Conservation (phyloP, 2,113 vertebrate species). For the Morone saxatilis region DNA sequence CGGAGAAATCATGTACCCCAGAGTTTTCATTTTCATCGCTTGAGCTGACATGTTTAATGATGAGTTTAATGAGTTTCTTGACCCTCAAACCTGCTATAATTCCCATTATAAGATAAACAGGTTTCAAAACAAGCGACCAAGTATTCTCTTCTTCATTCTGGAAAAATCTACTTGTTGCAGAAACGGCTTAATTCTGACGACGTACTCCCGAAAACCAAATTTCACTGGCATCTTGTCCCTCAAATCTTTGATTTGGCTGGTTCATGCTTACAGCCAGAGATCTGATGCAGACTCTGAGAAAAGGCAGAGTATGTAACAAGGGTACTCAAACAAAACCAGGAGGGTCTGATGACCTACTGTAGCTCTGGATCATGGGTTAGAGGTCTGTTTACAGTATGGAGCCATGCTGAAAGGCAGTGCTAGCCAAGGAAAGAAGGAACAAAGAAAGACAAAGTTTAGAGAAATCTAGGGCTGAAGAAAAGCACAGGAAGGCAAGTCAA, state of each 20-base stretch:
- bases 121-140: not conserved
- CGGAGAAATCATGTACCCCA: not conserved
- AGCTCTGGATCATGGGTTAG: constrained; percentile 16
- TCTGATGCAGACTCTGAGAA: constrained; percentile 27
- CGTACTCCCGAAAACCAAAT: not conserved
- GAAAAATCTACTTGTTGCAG: constrained; percentile 42
- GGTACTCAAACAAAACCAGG: not conserved
- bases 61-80: not conserved
- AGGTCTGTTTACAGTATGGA: constrained; percentile 11
- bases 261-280: constrained; percentile 62
- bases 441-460: constrained; percentile 19
- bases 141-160: constrained; percentile 4
- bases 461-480: constrained; percentile 21
- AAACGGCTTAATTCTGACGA: constrained; percentile 27
- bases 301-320: constrained; percentile 15
- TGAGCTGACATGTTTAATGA: not conserved
- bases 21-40: not conserved
- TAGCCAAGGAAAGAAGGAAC: constrained; percentile 24
- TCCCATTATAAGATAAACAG: not conserved
- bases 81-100: constrained; percentile 3
- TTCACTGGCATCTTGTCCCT: not conserved
- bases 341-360: constrained; percentile 4
- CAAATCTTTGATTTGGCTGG: constrained; percentile 15
- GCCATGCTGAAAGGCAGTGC: constrained; percentile 61
- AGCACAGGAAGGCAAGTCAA: constrained; percentile 56